phyloP scores from a whole-genome alignment of 2,888 invertebrate genomes.

The Deladenus siricidicola region DNA sequence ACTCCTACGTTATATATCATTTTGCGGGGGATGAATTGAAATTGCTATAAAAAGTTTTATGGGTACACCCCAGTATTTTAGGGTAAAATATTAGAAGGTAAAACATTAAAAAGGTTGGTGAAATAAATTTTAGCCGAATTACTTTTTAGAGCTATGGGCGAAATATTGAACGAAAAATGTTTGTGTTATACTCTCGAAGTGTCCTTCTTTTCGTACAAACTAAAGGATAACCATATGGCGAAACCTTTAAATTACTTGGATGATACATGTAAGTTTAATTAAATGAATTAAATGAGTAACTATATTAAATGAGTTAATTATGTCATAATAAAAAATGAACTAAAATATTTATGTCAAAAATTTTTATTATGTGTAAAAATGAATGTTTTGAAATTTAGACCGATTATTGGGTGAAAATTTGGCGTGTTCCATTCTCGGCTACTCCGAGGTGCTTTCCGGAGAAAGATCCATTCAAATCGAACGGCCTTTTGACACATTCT shows the following conservation, averaged over 20 bases:
- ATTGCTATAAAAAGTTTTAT: too few relatives aligned
- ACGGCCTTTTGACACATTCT: conserved; percentile 29
- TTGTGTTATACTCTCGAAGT: conserved; percentile 46
- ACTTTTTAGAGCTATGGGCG: conserved; percentile 38
- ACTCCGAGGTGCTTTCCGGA: conserved; percentile 22
- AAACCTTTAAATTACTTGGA: conserved; percentile 38
- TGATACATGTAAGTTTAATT: conserved; percentile 31
- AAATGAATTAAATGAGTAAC: background rate
- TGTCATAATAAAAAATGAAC: too few relatives aligned
- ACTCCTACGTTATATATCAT: too few relatives aligned
- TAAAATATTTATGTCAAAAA: background rate
- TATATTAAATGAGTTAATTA: too few relatives aligned
- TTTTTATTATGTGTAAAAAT: conserved; percentile 2
- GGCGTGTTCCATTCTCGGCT: conserved; percentile 25
- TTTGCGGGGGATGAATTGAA: too few relatives aligned
- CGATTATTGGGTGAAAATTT: conserved; percentile 25
- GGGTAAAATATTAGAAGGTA: too few relatives aligned
- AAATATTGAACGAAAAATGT: conserved; percentile 31
- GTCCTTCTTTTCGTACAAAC: conserved; percentile 43
- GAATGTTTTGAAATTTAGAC: conserved; percentile 10
- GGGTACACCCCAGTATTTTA: too few relatives aligned
- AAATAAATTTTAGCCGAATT: background rate
- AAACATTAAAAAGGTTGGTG: too few relatives aligned
- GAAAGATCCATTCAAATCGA: conserved; percentile 21
- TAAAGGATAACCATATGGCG: conserved; percentile 26